Base-by-base conservation (phyloP, 2,797 vertebrate genomes). In the Channa striata region DNA sequence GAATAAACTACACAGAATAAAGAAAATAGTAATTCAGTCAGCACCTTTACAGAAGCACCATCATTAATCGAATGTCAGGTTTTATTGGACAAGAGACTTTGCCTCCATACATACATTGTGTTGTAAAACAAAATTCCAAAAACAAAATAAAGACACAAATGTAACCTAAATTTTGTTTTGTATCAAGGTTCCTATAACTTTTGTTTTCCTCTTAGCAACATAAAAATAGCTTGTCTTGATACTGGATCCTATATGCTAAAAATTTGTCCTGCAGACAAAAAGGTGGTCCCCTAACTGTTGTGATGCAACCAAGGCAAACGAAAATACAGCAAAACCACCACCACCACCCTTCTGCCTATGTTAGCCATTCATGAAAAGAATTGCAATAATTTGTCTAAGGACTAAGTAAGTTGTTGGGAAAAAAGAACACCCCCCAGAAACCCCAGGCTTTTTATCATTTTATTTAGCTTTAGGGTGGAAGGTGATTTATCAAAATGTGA, bases 231-330 rank as follows among this genome's bases (percentile, higher is more conserved):
- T 23, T n/a, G 30, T 72, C 68, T 58, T 37, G n/a, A 14, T 58
- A 6, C 25, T 30, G 25, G 0, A 47, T 47, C 37, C 20, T 16
- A n/a, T 39, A 25, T 39, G 72, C 61, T 74, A 48, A 59, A 87
- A 83, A 85, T 74, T n/a, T n/a, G n/a, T n/a, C n/a, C n/a, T n/a
- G 25, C 34, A 63, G 42, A 64, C 44, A n/a, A 60, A 65, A 67
- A 59, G 17, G 42, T 52, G 19, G 40, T 51, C 75, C 25, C 12
- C 40, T 33, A 9, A 65, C 51, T 47, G 82, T 78, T 82, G 75
- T 76, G 66, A 62, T 39, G 72, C 42, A 51, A 77, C 70, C 16
- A 13, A 51, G 53, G 16, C 20, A 50, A 74, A 47, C n/a, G 10
- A 64, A 71, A 57, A 48, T 39, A 74, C 53, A 0, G 7, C 20